Percentiles rank a stretch among this genome's conserved stretches.
Evolutionary conservation across 2,113 vertebrate genomes (phyloP).

Genomic region (Leucopsar rothschildi): DNA sequence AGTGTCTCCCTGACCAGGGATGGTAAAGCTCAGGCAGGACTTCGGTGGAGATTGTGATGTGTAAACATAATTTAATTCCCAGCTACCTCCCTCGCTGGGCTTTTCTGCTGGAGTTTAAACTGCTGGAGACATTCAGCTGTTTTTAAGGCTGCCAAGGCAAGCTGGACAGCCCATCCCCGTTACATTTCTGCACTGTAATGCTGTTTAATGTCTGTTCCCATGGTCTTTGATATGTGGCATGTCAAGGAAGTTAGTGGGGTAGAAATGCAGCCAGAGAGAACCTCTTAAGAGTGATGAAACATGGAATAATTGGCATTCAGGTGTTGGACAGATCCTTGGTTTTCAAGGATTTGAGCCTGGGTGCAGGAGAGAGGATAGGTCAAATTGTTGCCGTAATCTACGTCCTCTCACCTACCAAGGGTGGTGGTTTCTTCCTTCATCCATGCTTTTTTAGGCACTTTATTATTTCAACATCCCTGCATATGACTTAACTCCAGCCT

Average conservation of each 20-base stretch:
- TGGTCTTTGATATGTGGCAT: neutral
- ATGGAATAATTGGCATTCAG: neutral
- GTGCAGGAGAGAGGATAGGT: neutral
- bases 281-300: neutral
- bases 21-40: neutral
- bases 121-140: neutral
- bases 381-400: neutral
- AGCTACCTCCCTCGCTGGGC: neutral
- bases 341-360: neutral
- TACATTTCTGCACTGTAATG: neutral
- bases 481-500: neutral
- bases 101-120: neutral
- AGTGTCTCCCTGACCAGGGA: neutral
- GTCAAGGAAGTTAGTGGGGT: neutral
- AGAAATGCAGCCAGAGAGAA: neutral
- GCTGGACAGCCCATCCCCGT: neutral
- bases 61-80: neutral
- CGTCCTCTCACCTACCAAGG: neutral
- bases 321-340: neutral
- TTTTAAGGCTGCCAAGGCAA: slow-evolving; percentile 8
- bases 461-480: neutral
- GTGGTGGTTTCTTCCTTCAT: neutral
- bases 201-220: neutral
- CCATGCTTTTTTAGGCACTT: neutral
- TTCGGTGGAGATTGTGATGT: neutral